Base-by-base conservation (phyloP, 1,140 invertebrate genomes). In the Drosophila ananassae region DNA sequence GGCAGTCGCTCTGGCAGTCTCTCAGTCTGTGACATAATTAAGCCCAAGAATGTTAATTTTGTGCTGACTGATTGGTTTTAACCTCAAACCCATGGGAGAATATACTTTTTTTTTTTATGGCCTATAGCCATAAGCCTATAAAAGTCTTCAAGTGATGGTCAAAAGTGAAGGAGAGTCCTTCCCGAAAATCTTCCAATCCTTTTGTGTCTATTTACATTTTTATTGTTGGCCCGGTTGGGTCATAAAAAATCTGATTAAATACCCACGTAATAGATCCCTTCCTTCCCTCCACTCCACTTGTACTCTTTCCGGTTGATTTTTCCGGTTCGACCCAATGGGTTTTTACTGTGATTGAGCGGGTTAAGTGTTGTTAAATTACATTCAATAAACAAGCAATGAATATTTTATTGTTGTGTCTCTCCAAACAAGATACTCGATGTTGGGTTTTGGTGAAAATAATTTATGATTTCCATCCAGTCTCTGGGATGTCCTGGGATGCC, bases 221-320 rank as follows among this genome's bases (percentile, higher is more conserved):
- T 89, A 83, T 89, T 89, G 76, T 89, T 28, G 24, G 24, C 24
- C 24, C 24, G 24, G 73, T 61, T 74, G 52, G 83, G 32, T 89
- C 83, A 83, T 89, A 89, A 89, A 89, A 87, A 89, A 77, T 83
- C 83, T 83, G 83, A 89, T 89, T 89, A 89, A 89, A 89, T 89
- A 89, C 83, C 83, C 83, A 87, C 83, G 83, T 87, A 87, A 87
- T 87, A 87, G 83, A 87, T 83, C 75, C 83, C 66, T 10, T 6
- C 25, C 25, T 25, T 25, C 37, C 17, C 17, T 9, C 30, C 28
- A 24, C 32, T 34, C 21, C 24, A 39, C 34, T 13, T 17, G 17
- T 17, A 17, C 17, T 0, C 17, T 17, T 17, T 17, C 17, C 17
- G 17, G 17, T 17, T 17, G 17, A 17, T 17, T 17, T 17, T 17